Percentiles rank a stretch among this genome's conserved stretches.
Evolutionary conservation across 2,888 invertebrate species (phyloP).

Genomic region (Tholera decimalis): DNA sequence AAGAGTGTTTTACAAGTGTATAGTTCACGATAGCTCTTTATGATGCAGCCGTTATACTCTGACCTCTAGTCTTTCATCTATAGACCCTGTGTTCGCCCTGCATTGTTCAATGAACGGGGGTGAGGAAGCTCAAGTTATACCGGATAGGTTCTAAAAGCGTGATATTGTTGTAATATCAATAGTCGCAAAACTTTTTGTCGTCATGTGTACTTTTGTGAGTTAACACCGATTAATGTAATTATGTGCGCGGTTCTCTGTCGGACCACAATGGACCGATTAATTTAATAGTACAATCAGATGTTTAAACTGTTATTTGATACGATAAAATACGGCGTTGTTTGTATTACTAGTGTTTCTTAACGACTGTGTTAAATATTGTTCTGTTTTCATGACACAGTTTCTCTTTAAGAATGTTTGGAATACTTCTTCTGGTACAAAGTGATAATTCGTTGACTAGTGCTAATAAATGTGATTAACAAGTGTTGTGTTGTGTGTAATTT

Average conservation of each 20-base stretch:
- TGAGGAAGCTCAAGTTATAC: conserved; percentile 73
- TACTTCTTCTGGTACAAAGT: not conserved
- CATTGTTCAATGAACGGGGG: conserved; percentile 67
- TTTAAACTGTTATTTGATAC: conserved; percentile 47
- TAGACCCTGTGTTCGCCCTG: conserved; percentile 67
- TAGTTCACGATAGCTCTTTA: conserved; percentile 90
- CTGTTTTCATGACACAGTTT: not conserved
- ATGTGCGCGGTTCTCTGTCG: conserved; percentile 78
- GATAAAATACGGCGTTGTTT: conserved; percentile 18
- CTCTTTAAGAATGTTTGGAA: conserved; percentile 6
- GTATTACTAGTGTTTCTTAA: conserved; percentile 20
- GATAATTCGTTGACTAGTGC: not conserved
- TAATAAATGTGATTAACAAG: conserved; percentile 20
- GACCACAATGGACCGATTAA: conserved; percentile 61
- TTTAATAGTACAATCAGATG: conserved; percentile 58
- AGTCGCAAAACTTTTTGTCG: conserved; percentile 88
- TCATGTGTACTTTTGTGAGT: conserved; percentile 85
- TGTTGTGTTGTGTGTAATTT: conserved; percentile 4
- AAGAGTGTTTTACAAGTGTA: conserved; percentile 90
- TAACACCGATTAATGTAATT: conserved; percentile 86
- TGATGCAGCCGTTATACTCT: conserved; percentile 82
- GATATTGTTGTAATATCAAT: conserved; percentile 90
- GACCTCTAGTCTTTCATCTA: conserved; percentile 78
- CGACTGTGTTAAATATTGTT: not conserved
- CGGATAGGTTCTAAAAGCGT: conserved; percentile 88